Evolutionary conservation across 2,797 vertebrate species (phyloP).

Genomic region (Gallinago nigripennis): DNA sequence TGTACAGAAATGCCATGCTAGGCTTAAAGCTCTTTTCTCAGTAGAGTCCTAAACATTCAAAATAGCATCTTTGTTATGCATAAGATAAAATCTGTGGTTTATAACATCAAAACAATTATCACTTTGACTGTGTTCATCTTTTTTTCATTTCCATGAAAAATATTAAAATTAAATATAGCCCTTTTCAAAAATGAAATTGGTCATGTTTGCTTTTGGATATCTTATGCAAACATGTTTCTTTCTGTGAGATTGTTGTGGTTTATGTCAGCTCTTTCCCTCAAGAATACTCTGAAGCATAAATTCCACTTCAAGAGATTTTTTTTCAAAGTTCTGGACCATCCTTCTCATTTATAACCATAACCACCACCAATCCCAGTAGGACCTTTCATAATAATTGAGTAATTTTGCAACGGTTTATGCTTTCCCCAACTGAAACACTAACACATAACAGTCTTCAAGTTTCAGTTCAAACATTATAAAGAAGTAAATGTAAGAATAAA

Average conservation of each 20-base stretch:
- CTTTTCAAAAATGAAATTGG: constrained; percentile 23
- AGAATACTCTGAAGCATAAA: constrained; percentile 43
- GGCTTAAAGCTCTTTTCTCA: neutral
- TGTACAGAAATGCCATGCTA: neutral
- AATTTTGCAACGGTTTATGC: constrained; percentile 47
- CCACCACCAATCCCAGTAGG: neutral
- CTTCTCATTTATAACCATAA: constrained; percentile 52
- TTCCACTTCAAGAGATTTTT: constrained; percentile 40
- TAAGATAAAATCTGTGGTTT: neutral
- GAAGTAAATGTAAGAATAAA: constrained; percentile 15
- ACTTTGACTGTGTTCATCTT: neutral
- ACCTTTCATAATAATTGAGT: constrained; percentile 31
- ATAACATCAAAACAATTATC: neutral
- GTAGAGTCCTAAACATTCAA: neutral
- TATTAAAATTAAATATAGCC: constrained; percentile 18
- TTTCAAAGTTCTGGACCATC: constrained; percentile 44
- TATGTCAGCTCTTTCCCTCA: constrained; percentile 56
- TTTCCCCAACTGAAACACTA: constrained; percentile 33
- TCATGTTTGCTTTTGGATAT: neutral
- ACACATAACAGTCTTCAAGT: neutral
- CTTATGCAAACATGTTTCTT: constrained; percentile 53
- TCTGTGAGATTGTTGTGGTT: neutral
- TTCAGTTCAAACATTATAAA: constrained; percentile 2
- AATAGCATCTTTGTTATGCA: neutral
- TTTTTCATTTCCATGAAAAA: neutral